Conservation (phyloP, 2,888 invertebrate species). For the Sesamia inferens region DNA sequence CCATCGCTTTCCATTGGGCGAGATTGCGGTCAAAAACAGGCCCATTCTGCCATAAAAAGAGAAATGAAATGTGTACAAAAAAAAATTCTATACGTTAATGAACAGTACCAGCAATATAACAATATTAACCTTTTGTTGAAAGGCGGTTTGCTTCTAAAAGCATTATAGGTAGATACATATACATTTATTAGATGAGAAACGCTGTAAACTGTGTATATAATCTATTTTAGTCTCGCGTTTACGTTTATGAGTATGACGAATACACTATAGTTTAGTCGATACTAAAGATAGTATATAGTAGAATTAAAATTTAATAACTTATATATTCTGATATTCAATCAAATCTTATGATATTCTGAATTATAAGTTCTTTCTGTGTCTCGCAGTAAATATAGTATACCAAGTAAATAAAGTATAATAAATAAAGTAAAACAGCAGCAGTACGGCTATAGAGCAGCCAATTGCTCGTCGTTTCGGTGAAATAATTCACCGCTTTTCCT, state of each 20-base stretch:
- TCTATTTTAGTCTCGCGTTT: constrained; percentile 24
- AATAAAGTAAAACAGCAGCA: no score
- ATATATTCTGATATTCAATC: no score
- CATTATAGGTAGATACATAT: not conserved
- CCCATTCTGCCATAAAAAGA: not conserved
- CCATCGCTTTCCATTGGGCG: not conserved
- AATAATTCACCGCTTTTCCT: no score
- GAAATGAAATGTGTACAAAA: not conserved
- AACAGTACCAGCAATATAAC: not conserved
- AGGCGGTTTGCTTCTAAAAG: constrained; percentile 19
- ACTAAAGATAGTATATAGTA: no score
- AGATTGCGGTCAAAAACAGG: not conserved
- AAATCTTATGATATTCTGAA: no score
- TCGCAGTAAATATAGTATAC: no score
- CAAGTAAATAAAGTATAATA: no score
- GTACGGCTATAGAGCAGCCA: no score
- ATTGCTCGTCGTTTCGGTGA: no score
- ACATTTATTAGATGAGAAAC: not conserved
- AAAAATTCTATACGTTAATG: no score
- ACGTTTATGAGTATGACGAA: constrained; percentile 2
- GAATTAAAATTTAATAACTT: no score
- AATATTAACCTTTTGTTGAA: constrained; percentile 4
- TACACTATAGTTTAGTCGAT: not conserved
- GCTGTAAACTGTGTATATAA: not conserved
- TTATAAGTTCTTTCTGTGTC: no score